These are phyloP conservation scores for Hyppa rectilinea DNA, from an alignment of 2,888 invertebrate species.

Conservation along the genomic window DNA sequence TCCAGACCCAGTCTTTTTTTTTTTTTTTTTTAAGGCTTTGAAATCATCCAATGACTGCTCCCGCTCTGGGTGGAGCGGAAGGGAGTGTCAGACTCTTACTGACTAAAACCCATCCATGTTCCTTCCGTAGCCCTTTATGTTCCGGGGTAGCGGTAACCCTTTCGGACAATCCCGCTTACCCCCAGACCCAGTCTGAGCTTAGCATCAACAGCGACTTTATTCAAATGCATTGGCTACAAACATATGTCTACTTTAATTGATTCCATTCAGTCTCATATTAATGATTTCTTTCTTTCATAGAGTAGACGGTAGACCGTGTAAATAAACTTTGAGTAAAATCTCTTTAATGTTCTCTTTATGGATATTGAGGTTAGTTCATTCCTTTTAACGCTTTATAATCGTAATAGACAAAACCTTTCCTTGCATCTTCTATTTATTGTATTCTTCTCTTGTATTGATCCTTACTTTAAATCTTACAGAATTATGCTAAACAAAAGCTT, in stretches of 20 bases:
- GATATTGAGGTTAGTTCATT: neutral
- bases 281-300: constrained; percentile 13
- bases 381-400: neutral
- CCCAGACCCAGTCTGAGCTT: neutral
- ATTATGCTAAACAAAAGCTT: neutral
- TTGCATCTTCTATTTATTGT: neutral
- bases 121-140: no score
- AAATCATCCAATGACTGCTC: no score
- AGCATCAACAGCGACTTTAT: constrained; percentile 7
- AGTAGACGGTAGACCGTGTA: neutral
- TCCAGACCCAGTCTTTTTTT: no score
- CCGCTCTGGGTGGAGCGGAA: no score
- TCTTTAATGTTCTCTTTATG: neutral
- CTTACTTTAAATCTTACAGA: neutral
- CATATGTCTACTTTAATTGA: neutral
- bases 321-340: constrained; percentile 9
- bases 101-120: no score
- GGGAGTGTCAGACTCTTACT: no score
- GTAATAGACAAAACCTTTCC: neutral
- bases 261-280: constrained; percentile 7
- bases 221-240: constrained; percentile 9
- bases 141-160: no score
- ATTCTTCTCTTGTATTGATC: neutral
- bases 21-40: no score
- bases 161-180: no score